Evolutionary conservation across 2,888 invertebrate species (phyloP), one percentile per base, ranked within the genome.

Genomic region (Rhyacophila evoluta): DNA sequence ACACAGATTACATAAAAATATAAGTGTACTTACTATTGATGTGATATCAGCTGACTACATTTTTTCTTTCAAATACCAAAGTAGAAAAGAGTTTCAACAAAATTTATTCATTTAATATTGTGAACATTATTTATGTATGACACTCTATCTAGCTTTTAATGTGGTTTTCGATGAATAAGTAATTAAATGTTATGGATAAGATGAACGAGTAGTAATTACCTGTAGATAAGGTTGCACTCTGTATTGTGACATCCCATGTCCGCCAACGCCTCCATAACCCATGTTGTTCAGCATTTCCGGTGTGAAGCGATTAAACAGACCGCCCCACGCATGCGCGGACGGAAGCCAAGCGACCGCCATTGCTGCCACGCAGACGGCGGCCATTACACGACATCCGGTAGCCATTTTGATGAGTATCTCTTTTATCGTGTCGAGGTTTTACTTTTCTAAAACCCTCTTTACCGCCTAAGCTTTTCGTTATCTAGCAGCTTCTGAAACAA

Each of bases 231-330:
- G 86, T 81, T 85, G 86, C 37, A 83, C 83, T 72, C 85, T 83
- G 82, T 84, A 83, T 71, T 83, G 77, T 19, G 82, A 83, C 75
- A 86, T 85, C 29, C 91, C 90, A 83, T 92, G 92, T 25, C 55
- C 55, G 25, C 55, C 55, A 19, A 8, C 55, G n/a, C 91, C 91
- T 0, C 94, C 94, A 84, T 95, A 95, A 15, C 95, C 95, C 87
- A 95, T 88, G 86, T 95, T 95, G 79, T 94, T 93, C 67, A 95
- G 88, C 93, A 95, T 94, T 85, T 95, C 95, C n/a, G 95, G 95
- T 84, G 94, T 95, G 88, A 95, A 95, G 83, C 96, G 92, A 87
- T 95, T 96, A 89, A 95, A 96, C 28, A 95, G 90, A 0, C 95
- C 95, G 19, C 95, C 95, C 95, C 95, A 95, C 39, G 93, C 94